phyloP scores from a whole-genome alignment of 2,888 invertebrate genomes.

The Drosophila affinis region DNA sequence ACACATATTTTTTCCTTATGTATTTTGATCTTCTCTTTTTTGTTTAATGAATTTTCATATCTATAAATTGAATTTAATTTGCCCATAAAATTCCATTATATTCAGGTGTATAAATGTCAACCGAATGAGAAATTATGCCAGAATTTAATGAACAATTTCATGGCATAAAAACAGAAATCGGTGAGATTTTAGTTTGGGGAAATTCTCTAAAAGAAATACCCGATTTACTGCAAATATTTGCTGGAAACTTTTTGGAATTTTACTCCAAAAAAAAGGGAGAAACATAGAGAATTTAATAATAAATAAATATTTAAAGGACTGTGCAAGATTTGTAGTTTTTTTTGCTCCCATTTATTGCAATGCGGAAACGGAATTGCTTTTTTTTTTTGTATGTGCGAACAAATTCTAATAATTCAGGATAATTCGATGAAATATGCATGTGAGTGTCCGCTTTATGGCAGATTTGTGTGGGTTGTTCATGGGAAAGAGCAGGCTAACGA shows the following conservation, averaged over 20 bases:
- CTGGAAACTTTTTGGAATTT: no score
- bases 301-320: background rate
- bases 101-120: background rate
- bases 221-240: background rate
- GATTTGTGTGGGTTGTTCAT: background rate
- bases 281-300: background rate
- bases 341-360: no score
- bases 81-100: conserved; percentile 19
- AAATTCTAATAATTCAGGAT: background rate
- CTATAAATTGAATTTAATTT: background rate
- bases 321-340: background rate
- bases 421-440: background rate
- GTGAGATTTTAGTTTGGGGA: no score
- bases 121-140: background rate
- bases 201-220: background rate
- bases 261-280: background rate
- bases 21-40: background rate
- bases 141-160: background rate
- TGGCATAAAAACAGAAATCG: no score
- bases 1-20: background rate
- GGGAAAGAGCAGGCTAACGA: no score
- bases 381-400: background rate
- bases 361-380: background rate
- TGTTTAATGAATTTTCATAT: conserved; percentile 56
- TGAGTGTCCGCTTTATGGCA: background rate